Percentiles rank a stretch among this genome's conserved stretches.
These are phyloP conservation scores for Syngnathoides biaculeatus DNA, from an alignment of 2,113 vertebrate species.

Conservation along the genomic window DNA sequence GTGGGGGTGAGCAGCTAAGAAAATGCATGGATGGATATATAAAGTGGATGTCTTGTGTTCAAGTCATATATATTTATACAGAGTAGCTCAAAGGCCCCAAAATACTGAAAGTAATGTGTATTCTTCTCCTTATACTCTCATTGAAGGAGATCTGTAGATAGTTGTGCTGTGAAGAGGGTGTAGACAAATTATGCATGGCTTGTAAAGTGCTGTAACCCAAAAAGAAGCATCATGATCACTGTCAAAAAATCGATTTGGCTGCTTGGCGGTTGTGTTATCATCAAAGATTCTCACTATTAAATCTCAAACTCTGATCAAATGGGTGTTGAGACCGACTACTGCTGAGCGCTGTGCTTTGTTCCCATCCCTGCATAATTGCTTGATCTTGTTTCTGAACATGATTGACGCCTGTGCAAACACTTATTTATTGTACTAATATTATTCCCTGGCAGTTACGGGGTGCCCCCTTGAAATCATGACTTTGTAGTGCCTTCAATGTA, in stretches of 20 bases:
- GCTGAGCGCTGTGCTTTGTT: slow-evolving; percentile 39
- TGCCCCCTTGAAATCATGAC: not conserved
- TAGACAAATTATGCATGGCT: not conserved
- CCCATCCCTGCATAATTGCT: slow-evolving; percentile 28
- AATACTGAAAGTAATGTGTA: too few species aligned
- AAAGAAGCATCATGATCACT: slow-evolving; percentile 23
- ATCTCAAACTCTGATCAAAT: slow-evolving; percentile 45
- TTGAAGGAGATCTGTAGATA: too few species aligned
- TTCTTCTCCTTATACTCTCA: too few species aligned
- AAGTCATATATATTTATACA: too few species aligned
- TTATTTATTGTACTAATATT: slow-evolving; percentile 20
- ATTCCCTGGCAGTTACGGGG: slow-evolving; percentile 5
- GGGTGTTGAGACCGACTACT: slow-evolving; percentile 23
- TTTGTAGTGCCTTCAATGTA: slow-evolving; percentile 3
- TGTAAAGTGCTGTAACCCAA: slow-evolving; percentile 9
- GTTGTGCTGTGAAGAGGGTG: not conserved
- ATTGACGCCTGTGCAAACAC: slow-evolving; percentile 11
- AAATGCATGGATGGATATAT: too few species aligned
- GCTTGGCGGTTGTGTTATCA: slow-evolving; percentile 21
- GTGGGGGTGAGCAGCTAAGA: too few species aligned
- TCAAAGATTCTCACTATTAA: slow-evolving; percentile 35
- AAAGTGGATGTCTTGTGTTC: too few species aligned
- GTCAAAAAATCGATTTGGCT: slow-evolving; percentile 46
- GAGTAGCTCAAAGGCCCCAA: too few species aligned
- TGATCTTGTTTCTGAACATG: slow-evolving; percentile 38